These are phyloP conservation scores for Melolontha melolontha DNA, from an alignment of 2,888 invertebrate genomes.

Conservation along the genomic window DNA sequence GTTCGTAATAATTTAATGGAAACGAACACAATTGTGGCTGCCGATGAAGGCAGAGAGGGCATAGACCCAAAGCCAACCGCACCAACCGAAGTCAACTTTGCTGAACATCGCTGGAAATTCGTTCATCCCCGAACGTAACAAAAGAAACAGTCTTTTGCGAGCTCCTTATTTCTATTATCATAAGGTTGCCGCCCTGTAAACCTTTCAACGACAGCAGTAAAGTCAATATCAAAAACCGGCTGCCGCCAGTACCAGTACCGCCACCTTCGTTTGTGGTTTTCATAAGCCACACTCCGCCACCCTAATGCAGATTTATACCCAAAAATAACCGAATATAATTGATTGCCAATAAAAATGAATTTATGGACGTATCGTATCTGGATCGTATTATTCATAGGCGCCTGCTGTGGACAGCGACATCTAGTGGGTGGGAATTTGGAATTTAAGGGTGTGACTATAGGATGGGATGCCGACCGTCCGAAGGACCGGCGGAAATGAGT, in stretches of 20 bases:
- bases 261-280: slow-evolving; percentile 12
- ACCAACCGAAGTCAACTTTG: slow-evolving; percentile 13
- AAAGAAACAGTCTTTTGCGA: slow-evolving; percentile 39
- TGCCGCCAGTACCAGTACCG: slow-evolving; percentile 15
- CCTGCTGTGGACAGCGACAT: slow-evolving; percentile 59
- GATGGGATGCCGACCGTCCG: slow-evolving; percentile 14
- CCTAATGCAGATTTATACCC: slow-evolving; percentile 45
- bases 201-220: slow-evolving; percentile 26
- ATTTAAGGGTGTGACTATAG: slow-evolving; percentile 31
- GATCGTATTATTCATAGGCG: slow-evolving; percentile 59
- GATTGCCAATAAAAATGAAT: slow-evolving; percentile 60
- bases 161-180: slow-evolving; percentile 32
- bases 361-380: slow-evolving; percentile 58
- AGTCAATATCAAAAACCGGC: slow-evolving; percentile 31
- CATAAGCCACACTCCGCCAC: slow-evolving; percentile 21
- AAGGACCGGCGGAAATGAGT: slow-evolving; percentile 52
- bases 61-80: slow-evolving; percentile 18
- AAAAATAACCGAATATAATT: slow-evolving; percentile 52
- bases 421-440: slow-evolving; percentile 53
- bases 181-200: slow-evolving; percentile 31
- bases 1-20: slow-evolving; percentile 29
- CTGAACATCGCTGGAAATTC: slow-evolving; percentile 8
- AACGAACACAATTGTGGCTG: slow-evolving; percentile 16
- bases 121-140: slow-evolving; percentile 22
- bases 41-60: neutral